Evolutionary conservation across 2,888 invertebrate species (phyloP), one percentile per base, ranked within the genome.

Genomic region (Drymonia ruficornis): DNA sequence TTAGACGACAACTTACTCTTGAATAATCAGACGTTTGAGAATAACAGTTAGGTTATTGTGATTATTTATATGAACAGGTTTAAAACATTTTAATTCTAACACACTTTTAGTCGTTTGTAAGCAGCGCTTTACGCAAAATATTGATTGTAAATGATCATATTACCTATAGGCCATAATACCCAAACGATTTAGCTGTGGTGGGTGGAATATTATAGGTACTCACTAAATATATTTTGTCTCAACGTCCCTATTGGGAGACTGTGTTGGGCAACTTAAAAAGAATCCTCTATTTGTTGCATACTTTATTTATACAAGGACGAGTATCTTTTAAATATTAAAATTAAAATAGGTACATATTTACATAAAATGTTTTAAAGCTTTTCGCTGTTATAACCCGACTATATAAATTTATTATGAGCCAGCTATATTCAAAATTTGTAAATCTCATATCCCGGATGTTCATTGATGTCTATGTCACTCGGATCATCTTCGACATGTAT

Each of bases 401-500:
- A 45, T 46, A 15, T 31, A 46, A 0, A 2, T 38, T 2, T 40
- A 40, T 36, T 36, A 40, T 9, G 48, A 42, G 43, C 34, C 52
- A 49, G 44, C 18, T 38, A 15, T 36, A n/a, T 31, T 76, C 77
- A 89, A 36, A 89, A 78, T 61, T 75, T 83, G 63, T 80, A 86
- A 51, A 88, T 61, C 76, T 88, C 87, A 49, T 72, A 70, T 15
- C 78, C 81, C 0, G 75, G 59, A n/a, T 69, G 65, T 34, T 63
- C 55, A 44, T 49, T 68, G 1, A 59, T 50, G 23, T 82, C 82
- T 13, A 78, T 74, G 49, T 76, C 43, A 38, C 71, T 72, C 0
- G 38, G 50, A 38, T 52, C 80, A 56, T 93, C 90, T 71, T 93
- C 91, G 12, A 94, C 86, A 60, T 93, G 89, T 52, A 92, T 89